A percentile compares a stretch with the other conserved stretches of the same genome.
Conservation (phyloP, 2,797 vertebrate genomes). For the Xenentodon cancila region DNA sequence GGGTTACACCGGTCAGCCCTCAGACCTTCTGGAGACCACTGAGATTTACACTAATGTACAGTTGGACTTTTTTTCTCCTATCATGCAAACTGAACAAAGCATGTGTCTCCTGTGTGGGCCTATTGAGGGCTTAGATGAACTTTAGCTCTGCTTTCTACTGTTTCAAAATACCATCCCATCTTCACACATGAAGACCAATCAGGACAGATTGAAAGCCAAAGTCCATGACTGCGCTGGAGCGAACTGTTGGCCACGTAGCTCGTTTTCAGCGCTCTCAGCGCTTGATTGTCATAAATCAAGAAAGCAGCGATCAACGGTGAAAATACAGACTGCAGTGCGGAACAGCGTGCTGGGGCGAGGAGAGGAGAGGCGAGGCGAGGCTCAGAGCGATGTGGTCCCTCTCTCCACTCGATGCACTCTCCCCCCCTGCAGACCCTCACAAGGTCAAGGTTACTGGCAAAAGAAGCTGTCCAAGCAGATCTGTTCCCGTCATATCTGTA, state of each 20-base stretch:
- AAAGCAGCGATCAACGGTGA: constrained; percentile 57
- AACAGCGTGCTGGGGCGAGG: constrained; percentile 35
- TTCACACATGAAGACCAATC: constrained; percentile 32
- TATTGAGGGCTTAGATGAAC: constrained; percentile 3
- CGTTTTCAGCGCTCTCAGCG: constrained; percentile 13
- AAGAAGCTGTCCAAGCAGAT: constrained; percentile 52
- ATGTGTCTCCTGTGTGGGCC: constrained; percentile 1
- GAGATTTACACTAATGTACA: constrained; percentile 1
- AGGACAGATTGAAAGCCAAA: constrained; percentile 44
- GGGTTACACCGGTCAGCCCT: constrained; percentile 55
- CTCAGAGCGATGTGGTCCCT: constrained; percentile 40
- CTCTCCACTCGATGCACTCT: constrained; percentile 24
- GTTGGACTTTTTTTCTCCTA: not conserved
- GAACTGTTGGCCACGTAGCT: constrained; percentile 6
- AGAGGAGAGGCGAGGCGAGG: constrained; percentile 30
- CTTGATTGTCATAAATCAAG: constrained; percentile 74
- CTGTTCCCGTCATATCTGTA: constrained; percentile 51
- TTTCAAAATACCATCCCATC: constrained; percentile 35
- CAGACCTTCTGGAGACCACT: constrained; percentile 52
- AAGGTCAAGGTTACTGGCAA: constrained; percentile 71
- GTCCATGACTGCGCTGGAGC: constrained; percentile 5
- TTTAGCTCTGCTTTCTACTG: not conserved
- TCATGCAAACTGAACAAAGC: not conserved
- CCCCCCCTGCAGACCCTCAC: constrained; percentile 41
- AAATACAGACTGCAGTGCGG: constrained; percentile 53